phyloP scores from a whole-genome alignment of 2,113 vertebrate species.

The Sceloporus tristichus region DNA sequence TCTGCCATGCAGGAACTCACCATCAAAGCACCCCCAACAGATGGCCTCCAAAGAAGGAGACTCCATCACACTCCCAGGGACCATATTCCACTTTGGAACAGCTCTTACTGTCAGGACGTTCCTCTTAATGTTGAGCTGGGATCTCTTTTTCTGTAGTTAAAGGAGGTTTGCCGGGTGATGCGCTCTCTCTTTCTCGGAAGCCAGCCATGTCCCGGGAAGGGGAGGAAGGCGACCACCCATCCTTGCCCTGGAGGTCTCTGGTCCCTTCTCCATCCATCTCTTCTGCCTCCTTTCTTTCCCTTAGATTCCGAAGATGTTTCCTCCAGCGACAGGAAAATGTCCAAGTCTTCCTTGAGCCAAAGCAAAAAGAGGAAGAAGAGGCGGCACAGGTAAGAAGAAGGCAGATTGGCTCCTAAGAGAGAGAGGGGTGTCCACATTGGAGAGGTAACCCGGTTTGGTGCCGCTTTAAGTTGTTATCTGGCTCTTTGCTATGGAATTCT shows the following conservation, averaged over 20 bases:
- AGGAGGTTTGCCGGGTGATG: not conserved
- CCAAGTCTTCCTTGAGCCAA: conserved; percentile 92
- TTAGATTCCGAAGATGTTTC: conserved; percentile 97
- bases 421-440: not conserved
- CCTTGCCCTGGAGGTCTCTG: not conserved
- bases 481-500: no score
- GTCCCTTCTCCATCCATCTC: conserved; percentile 22
- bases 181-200: not conserved
- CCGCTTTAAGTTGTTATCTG: no score
- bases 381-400: conserved; percentile 88
- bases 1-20: no score
- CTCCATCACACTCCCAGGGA: no score
- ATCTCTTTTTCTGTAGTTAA: no score
- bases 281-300: conserved; percentile 55
- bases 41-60: no score
- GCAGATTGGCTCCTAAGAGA: not conserved
- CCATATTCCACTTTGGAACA: no score
- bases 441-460: no score
- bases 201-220: not conserved
- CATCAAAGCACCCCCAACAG: no score
- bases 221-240: conserved; percentile 16
- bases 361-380: conserved; percentile 99
- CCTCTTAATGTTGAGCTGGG: no score
- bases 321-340: conserved; percentile 92
- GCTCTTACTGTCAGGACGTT: no score